These are phyloP conservation scores for Coboldia fuscipes DNA, from an alignment of 1,140 invertebrate genomes.

Conservation along the genomic window DNA sequence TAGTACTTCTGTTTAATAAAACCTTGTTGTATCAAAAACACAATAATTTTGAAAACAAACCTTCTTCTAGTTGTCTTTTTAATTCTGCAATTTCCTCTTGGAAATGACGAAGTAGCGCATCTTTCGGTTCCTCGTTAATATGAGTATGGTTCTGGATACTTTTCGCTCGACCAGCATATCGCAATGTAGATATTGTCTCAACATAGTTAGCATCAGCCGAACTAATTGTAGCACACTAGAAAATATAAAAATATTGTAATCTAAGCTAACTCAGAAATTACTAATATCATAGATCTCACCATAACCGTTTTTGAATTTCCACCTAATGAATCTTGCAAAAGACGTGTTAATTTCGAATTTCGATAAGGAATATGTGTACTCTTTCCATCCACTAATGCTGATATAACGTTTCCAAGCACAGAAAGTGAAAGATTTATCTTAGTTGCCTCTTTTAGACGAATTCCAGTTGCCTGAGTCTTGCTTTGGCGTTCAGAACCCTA, in stretches of 20 bases:
- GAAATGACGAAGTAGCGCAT: constrained; percentile 85
- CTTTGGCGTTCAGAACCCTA: constrained; percentile 68
- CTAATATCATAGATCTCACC: constrained; percentile 25
- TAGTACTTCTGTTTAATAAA: too few species aligned
- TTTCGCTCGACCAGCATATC: constrained; percentile 94
- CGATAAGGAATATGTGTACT: constrained; percentile 86
- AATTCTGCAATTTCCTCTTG: constrained; percentile 92
- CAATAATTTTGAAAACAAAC: too few species aligned
- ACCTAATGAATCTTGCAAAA: constrained; percentile 85
- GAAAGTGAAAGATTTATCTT: constrained; percentile 92
- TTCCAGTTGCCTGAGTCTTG: constrained; percentile 77
- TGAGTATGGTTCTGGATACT: constrained; percentile 92
- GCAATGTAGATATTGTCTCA: constrained; percentile 88
- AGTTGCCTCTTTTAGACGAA: constrained; percentile 77
- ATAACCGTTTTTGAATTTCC: constrained; percentile 95
- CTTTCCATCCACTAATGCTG: constrained; percentile 83
- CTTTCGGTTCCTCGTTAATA: constrained; percentile 96
- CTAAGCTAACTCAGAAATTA: background rate
- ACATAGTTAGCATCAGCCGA: constrained; percentile 94
- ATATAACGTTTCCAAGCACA: constrained; percentile 87
- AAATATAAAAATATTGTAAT: background rate
- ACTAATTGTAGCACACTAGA: constrained; percentile 69
- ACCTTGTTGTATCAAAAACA: too few species aligned
- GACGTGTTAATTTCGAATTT: constrained; percentile 80
- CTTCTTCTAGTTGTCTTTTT: constrained; percentile 57